These are phyloP conservation scores for Bagarius yarrelli DNA, from an alignment of 2,113 vertebrate species.

Conservation along the genomic window DNA sequence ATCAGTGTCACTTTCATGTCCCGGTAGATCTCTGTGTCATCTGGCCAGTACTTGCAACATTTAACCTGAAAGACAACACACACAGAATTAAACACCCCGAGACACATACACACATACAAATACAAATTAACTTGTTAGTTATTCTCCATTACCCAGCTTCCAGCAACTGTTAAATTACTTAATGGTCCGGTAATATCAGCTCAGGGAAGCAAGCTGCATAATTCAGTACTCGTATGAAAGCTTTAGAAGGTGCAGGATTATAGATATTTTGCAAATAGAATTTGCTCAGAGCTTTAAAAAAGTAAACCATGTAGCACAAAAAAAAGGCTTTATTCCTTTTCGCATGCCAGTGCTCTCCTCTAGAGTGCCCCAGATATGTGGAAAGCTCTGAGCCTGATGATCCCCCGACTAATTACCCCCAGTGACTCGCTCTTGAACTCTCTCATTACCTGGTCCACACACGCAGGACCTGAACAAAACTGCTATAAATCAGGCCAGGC, in stretches of 20 bases:
- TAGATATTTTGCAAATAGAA: not conserved
- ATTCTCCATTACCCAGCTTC: conserved; percentile 25
- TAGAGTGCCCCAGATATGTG: conserved; percentile 38
- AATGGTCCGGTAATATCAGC: not conserved
- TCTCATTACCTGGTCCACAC: conserved; percentile 41
- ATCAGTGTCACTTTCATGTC: conserved; percentile 98
- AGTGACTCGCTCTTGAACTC: conserved; percentile 31
- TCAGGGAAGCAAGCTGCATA: not conserved
- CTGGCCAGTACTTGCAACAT: conserved; percentile 98
- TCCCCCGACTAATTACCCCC: conserved; percentile 45
- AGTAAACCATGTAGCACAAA: not conserved
- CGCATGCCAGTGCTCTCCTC: not conserved
- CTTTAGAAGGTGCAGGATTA: not conserved
- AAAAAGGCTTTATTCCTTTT: not conserved
- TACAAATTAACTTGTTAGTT: conserved; percentile 19
- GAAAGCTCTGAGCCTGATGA: conserved; percentile 39
- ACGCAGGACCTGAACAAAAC: not conserved
- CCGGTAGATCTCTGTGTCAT: conserved; percentile 95
- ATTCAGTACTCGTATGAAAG: not conserved
- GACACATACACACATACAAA: conserved; percentile 30
- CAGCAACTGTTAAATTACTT: conserved; percentile 17
- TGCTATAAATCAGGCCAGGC: conserved; percentile 13
- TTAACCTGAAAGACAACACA: conserved; percentile 79
- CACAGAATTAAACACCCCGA: conserved; percentile 24
- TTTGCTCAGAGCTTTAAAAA: not conserved